phyloP scores from a whole-genome alignment of 2,797 vertebrate species.

The Paramormyrops hopkinsi region DNA sequence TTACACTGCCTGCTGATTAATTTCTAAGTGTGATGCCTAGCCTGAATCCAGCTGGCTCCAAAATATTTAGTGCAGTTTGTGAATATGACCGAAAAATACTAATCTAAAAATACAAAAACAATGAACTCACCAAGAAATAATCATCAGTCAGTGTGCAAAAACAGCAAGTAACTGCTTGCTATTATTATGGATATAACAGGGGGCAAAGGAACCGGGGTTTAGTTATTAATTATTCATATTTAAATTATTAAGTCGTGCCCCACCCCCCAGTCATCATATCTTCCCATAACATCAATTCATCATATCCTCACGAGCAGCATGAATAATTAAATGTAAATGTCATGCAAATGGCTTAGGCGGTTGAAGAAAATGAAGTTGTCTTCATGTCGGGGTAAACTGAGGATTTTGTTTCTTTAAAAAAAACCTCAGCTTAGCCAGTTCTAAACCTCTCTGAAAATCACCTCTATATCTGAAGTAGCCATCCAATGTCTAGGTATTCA shows the following conservation, averaged over 20 bases:
- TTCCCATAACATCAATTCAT: not conserved
- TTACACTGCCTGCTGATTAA: not conserved
- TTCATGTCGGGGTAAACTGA: not conserved
- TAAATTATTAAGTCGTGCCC: not conserved
- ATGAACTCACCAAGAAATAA: not conserved
- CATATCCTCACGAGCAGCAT: not conserved
- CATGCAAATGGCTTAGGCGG: not conserved
- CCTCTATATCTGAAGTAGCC: not conserved
- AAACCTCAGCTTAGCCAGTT: not conserved
- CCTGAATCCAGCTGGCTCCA: not conserved
- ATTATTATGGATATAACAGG: not conserved
- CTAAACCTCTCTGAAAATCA: not conserved
- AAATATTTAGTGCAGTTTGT: not conserved
- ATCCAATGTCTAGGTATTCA: not conserved
- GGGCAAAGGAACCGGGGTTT: not conserved
- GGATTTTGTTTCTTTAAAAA: not conserved
- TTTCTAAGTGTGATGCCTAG: not conserved
- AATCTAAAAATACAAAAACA: not conserved
- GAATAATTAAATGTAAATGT: not conserved
- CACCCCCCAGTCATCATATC: not conserved
- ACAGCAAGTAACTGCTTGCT: not conserved
- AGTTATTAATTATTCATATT: not conserved
- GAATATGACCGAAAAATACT: not conserved
- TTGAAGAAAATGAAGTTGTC: not conserved
- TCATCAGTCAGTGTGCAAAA: not conserved